These are phyloP conservation scores for Drosophila anomalata DNA, from an alignment of 2,888 invertebrate species.

Conservation along the genomic window DNA sequence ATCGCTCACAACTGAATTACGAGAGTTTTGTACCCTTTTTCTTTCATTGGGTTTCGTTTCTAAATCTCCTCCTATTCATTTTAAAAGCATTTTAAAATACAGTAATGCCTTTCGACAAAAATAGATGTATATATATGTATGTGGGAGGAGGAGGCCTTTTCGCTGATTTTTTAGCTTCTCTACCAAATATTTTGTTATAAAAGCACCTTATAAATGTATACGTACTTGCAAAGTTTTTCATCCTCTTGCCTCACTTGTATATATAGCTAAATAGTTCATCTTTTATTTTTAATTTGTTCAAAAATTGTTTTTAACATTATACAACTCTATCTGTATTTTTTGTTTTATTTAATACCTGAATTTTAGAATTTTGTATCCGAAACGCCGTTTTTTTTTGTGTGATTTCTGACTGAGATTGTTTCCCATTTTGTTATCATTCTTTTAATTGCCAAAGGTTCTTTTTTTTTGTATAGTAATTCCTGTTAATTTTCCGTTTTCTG, in stretches of 20 bases:
- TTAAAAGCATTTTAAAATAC: slow-evolving; percentile 74
- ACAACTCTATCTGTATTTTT: slow-evolving; percentile 71
- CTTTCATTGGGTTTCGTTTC: slow-evolving; percentile 21
- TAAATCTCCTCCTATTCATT: slow-evolving; percentile 25
- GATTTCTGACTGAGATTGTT: slow-evolving; percentile 38
- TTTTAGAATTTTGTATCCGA: slow-evolving; percentile 84
- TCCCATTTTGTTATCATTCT: slow-evolving; percentile 33
- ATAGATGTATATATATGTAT: slow-evolving; percentile 47
- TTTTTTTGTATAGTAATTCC: slow-evolving; percentile 37
- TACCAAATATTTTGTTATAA: slow-evolving; percentile 62
- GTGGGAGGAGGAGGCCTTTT: slow-evolving; percentile 36
- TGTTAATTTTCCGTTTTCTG: slow-evolving; percentile 42
- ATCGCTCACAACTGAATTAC: slow-evolving; percentile 59
- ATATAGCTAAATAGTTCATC: slow-evolving; percentile 64
- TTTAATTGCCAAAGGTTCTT: slow-evolving; percentile 52
- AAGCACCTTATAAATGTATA: slow-evolving; percentile 77
- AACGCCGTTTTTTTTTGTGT: slow-evolving; percentile 74
- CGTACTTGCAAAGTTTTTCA: slow-evolving; percentile 44
- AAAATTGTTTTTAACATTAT: slow-evolving; percentile 73
- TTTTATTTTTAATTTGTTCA: slow-evolving; percentile 47
- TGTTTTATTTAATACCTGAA: slow-evolving; percentile 78
- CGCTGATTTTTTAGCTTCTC: slow-evolving; percentile 35
- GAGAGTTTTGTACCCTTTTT: slow-evolving; percentile 24
- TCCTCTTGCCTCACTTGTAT: slow-evolving; percentile 48
- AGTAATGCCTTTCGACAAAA: slow-evolving; percentile 58